These are phyloP conservation scores for Alligator sinensis DNA, from an alignment of 2,113 vertebrate species.

Conservation along the genomic window DNA sequence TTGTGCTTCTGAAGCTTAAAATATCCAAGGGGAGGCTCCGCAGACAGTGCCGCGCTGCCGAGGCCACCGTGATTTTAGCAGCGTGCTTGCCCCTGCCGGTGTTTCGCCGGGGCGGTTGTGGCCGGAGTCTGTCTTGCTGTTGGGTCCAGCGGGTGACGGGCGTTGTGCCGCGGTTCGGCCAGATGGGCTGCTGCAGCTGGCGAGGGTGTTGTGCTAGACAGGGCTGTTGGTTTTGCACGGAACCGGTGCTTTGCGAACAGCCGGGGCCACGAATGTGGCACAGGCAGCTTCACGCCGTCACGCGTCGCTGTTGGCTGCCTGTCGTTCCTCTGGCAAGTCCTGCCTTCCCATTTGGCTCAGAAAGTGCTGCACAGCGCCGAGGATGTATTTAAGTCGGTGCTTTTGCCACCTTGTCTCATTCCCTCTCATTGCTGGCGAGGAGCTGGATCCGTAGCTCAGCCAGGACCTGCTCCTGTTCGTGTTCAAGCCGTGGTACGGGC, in stretches of 20 bases:
- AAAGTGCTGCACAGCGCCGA: fast-evolving
- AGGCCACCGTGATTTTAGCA: neutral
- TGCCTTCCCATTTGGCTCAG: fast-evolving
- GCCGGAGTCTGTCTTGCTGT: neutral
- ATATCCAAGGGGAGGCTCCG: neutral
- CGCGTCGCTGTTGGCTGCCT: neutral
- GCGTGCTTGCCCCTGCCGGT: neutral
- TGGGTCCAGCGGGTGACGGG: neutral
- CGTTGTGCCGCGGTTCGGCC: neutral
- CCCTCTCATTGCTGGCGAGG: neutral
- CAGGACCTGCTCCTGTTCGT: too few species aligned
- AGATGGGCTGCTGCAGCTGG: neutral
- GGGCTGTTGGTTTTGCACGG: neutral
- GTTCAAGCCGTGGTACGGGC: too few species aligned
- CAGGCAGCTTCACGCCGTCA: neutral
- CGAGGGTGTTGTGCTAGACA: neutral
- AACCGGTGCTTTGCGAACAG: neutral
- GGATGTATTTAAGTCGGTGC: fast-evolving
- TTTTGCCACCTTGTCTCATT: neutral
- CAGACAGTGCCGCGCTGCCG: neutral
- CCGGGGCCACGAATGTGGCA: neutral
- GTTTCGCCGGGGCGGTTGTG: too few species aligned
- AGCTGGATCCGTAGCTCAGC: too few species aligned
- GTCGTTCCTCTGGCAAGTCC: neutral
- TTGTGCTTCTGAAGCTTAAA: too few species aligned